Evolutionary conservation across 2,888 invertebrate genomes (phyloP).

Genomic region (Hirtodrosophila histrioides): DNA sequence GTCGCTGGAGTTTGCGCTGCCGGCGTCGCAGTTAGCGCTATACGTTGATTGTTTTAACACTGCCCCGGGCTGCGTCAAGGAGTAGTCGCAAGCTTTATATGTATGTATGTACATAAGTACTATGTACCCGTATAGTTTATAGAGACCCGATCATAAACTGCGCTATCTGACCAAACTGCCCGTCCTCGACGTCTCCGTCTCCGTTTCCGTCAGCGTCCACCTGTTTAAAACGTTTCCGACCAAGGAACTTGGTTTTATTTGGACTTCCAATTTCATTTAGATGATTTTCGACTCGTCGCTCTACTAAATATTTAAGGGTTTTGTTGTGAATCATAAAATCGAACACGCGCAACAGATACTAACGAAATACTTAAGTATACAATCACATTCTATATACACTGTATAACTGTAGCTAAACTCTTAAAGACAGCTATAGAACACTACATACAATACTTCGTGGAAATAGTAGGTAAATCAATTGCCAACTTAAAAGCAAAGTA

Average conservation of each 20-base stretch:
- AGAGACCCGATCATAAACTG: slow-evolving; percentile 22
- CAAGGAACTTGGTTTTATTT: slow-evolving; percentile 51
- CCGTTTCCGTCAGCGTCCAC: slow-evolving; percentile 2
- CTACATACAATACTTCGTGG: too few relatives aligned
- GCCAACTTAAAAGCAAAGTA: too few relatives aligned
- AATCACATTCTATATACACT: slow-evolving; percentile 13
- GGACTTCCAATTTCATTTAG: slow-evolving; percentile 50
- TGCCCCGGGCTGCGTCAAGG: slow-evolving; percentile 30
- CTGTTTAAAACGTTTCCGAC: slow-evolving; percentile 33
- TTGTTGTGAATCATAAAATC: slow-evolving; percentile 34
- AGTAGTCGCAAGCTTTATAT: slow-evolving; percentile 36
- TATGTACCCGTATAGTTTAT: slow-evolving; percentile 21
- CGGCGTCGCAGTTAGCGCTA: slow-evolving; percentile 15
- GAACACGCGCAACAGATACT: slow-evolving; percentile 52
- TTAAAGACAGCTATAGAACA: slow-evolving; percentile 16
- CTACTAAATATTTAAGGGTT: slow-evolving; percentile 38
- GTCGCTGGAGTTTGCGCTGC: slow-evolving; percentile 37
- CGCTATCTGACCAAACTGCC: slow-evolving; percentile 27
- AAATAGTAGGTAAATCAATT: too few relatives aligned
- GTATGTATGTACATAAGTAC: neutral
- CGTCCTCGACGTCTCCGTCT: slow-evolving; percentile 1
- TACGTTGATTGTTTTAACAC: slow-evolving; percentile 25
- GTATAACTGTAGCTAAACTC: slow-evolving; percentile 30
- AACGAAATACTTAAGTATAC: slow-evolving; percentile 3
- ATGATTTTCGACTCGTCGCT: slow-evolving; percentile 47